Evolutionary conservation across 2,797 vertebrate genomes (phyloP).

Genomic region (Lutjanus argentimaculatus): DNA sequence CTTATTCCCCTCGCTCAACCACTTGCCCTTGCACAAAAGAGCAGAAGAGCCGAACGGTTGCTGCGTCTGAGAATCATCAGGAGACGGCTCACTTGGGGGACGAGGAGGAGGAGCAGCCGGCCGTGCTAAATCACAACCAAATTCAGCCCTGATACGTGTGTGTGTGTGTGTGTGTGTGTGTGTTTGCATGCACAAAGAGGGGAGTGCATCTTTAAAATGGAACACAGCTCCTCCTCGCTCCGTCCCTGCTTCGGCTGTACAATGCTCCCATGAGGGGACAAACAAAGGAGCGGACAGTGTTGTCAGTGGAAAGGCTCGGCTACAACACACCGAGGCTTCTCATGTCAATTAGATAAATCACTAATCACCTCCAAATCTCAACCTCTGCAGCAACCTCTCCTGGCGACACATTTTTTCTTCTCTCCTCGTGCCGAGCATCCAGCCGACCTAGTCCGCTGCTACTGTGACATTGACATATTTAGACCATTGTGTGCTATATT

Average conservation of each 20-base stretch:
- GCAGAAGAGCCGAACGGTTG: constrained; percentile 34
- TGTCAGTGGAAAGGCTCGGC: constrained; percentile 15
- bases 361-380: constrained; percentile 24
- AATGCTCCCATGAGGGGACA: constrained; percentile 33
- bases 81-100: constrained; percentile 36
- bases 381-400: constrained; percentile 29
- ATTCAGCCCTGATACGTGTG: constrained; percentile 23
- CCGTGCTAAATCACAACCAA: constrained; percentile 52
- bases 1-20: constrained; percentile 42
- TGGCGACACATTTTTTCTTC: constrained; percentile 1
- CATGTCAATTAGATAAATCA: constrained; percentile 40
- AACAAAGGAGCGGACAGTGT: constrained; percentile 48
- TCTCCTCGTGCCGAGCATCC: constrained; percentile 10
- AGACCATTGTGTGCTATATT: constrained; percentile 27
- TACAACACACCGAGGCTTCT: constrained; percentile 4
- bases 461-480: constrained; percentile 45
- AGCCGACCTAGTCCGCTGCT: constrained; percentile 26
- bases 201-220: constrained; percentile 44
- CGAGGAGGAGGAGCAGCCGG: constrained; percentile 21
- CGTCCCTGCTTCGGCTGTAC: constrained; percentile 29
- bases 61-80: constrained; percentile 37
- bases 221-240: constrained; percentile 46
- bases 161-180: not conserved
- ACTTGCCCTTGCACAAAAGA: constrained; percentile 43
- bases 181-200: constrained; percentile 29